phyloP scores from a whole-genome alignment of 2,888 invertebrate genomes.

The Pediacus dermestoides region DNA sequence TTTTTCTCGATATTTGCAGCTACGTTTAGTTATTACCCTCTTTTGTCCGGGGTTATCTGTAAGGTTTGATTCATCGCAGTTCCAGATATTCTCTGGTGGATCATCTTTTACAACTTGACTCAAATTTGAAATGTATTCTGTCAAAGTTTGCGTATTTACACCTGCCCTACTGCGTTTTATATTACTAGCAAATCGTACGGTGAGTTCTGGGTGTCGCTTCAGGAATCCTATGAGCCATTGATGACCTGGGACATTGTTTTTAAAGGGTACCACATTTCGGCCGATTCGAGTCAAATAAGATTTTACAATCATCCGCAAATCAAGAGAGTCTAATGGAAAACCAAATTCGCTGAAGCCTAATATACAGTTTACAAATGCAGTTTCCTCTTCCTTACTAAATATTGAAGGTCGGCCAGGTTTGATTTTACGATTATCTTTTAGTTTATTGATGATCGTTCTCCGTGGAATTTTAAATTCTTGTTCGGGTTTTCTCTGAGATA shows the following conservation, averaged over 20 bases:
- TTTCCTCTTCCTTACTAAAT: conserved; percentile 14
- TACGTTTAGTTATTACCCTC: conserved; percentile 23
- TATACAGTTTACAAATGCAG: too few species aligned
- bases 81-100: conserved; percentile 31
- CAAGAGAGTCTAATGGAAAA: conserved; percentile 14
- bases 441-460: conserved; percentile 16
- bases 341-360: conserved; percentile 12
- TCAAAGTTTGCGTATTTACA: conserved; percentile 14
- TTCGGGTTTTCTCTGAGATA: conserved; percentile 14
- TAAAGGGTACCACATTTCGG: conserved; percentile 3
- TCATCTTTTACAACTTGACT: conserved; percentile 15
- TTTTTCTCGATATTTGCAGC: conserved; percentile 31
- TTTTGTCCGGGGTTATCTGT: conserved; percentile 34
- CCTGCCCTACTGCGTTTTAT: conserved; percentile 17
- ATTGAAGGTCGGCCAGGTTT: conserved; percentile 13
- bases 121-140: conserved; percentile 15
- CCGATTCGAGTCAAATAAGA: conserved; percentile 13
- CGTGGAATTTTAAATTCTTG: conserved; percentile 15
- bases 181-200: conserved; percentile 15
- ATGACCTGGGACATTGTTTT: conserved; percentile 15
- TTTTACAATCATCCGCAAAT: conserved; percentile 14
- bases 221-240: conserved; percentile 16
- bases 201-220: conserved; percentile 12
- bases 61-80: conserved; percentile 32
- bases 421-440: conserved; percentile 13